Evolutionary conservation across 2,113 vertebrate species (phyloP).

Genomic region (Caranx melampygus): DNA sequence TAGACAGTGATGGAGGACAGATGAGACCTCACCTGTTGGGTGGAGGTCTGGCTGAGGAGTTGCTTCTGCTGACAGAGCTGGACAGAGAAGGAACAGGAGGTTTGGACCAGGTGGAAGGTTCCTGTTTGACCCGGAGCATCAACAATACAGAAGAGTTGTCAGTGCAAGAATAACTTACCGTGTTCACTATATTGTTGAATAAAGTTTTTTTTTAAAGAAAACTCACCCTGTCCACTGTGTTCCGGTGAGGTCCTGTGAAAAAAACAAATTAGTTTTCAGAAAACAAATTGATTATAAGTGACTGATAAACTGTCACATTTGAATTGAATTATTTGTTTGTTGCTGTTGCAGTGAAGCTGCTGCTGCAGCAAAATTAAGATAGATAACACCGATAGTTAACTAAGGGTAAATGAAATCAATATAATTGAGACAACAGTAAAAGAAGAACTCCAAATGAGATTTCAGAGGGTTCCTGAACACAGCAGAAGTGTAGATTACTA

Average conservation of each 20-base stretch:
- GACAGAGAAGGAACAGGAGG: slow-evolving; percentile 77
- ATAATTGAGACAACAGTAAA: not conserved
- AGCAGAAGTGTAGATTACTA: not conserved
- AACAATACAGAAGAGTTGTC: not conserved
- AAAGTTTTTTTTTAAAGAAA: not conserved
- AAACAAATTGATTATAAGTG: not conserved
- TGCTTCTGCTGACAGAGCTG: slow-evolving; percentile 76
- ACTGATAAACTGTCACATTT: not conserved
- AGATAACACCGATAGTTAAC: too few relatives aligned
- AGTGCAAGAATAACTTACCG: not conserved
- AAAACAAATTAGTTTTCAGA: not conserved
- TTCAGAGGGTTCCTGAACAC: not conserved
- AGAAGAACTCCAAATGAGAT: not conserved
- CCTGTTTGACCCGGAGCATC: slow-evolving; percentile 44
- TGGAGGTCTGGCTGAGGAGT: slow-evolving; percentile 46
- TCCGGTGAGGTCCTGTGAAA: slow-evolving; percentile 41
- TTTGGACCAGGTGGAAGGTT: slow-evolving; percentile 78
- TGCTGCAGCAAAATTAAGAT: too few relatives aligned
- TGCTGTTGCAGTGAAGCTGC: too few relatives aligned
- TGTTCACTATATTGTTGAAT: not conserved
- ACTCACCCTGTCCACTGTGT: slow-evolving; percentile 49
- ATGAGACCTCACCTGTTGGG: slow-evolving; percentile 41
- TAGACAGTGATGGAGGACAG: too few relatives aligned
- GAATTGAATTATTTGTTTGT: not conserved
- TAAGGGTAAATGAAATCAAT: not conserved